Evolutionary conservation across 1,140 invertebrate genomes (phyloP), one percentile per base, ranked within the genome.

Genomic region (Ooceraea biroi): DNA sequence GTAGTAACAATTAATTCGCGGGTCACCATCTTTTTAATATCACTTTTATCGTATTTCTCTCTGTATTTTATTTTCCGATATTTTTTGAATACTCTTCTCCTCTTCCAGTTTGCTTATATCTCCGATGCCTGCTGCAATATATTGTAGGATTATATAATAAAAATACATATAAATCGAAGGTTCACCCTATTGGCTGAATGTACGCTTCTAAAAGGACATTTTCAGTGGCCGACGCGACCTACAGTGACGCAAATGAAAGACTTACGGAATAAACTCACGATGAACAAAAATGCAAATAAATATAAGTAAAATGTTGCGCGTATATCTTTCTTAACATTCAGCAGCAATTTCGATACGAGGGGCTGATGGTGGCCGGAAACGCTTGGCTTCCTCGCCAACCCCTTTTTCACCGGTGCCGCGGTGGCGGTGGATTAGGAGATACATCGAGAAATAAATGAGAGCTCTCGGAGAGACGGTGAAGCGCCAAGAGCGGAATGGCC

Each of bases 201-300:
- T 80, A 80, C 76, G 57, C 52, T 80, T 80, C 76, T 80, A 80
- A 80, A 80, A 80, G 50, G 50, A 80, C 65, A 17, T 80, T 57
- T 52, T 69, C 36, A 50, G n/a, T 58, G 76, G 76, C 76, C 66
- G 76, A 71, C 27, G 65, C 36, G 76, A 68, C 76, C 63, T 80
- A 71, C 63, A 27, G 57, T 52, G 25, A 78, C 74, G 55, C 74
- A 78, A 27, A 50, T 50, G 48, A 52, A 71, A 80, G 76, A 80
- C 76, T 80, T 69, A 57, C 65, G 66, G 71, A 44, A 80, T 55
- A 71, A 80, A 55, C 57, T 71, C 76, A 30, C 69, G 57, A 71
- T 36, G 27, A 27, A 50, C 19, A 52, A 55, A 78, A 55, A 80
- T 17, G 50, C 50, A 69, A 58, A 36, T 77, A 77, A 77, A 30